Conservation (phyloP, 2,113 vertebrate genomes). For the Eclectus roratus region DNA sequence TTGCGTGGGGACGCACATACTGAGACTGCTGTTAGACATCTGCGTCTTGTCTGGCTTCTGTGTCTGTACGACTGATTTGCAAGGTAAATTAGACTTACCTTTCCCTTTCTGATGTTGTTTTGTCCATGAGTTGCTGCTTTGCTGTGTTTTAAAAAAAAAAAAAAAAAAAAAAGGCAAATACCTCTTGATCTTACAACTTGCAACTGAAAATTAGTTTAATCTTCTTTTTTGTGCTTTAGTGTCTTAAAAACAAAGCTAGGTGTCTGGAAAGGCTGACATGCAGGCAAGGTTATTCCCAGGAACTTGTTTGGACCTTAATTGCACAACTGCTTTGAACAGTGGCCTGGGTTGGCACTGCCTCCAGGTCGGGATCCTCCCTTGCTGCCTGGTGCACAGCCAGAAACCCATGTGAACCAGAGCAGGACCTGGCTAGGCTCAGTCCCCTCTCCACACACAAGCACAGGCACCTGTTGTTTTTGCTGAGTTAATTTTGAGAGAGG, state of each 20-base stretch:
- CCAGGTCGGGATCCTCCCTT: not conserved
- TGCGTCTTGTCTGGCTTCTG: not conserved
- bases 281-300: not conserved
- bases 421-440: not conserved
- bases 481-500: not conserved
- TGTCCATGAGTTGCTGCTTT: not conserved
- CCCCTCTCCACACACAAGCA: not conserved
- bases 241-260: not conserved
- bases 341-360: not conserved
- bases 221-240: not conserved
- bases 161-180: not conserved
- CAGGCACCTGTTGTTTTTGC: not conserved
- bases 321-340: not conserved
- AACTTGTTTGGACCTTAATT: not conserved
- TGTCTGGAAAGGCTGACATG: not conserved
- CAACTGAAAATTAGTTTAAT: not conserved
- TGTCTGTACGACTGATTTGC: not conserved
- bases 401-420: not conserved
- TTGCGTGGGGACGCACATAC: fast-evolving
- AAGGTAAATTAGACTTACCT: not conserved
- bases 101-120: not conserved
- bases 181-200: not conserved
- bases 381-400: not conserved
- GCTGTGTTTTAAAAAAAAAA: not conserved
- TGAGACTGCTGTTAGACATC: not conserved